Conservation (phyloP, 2,888 invertebrate species). For the Scotopteryx bipunctaria region DNA sequence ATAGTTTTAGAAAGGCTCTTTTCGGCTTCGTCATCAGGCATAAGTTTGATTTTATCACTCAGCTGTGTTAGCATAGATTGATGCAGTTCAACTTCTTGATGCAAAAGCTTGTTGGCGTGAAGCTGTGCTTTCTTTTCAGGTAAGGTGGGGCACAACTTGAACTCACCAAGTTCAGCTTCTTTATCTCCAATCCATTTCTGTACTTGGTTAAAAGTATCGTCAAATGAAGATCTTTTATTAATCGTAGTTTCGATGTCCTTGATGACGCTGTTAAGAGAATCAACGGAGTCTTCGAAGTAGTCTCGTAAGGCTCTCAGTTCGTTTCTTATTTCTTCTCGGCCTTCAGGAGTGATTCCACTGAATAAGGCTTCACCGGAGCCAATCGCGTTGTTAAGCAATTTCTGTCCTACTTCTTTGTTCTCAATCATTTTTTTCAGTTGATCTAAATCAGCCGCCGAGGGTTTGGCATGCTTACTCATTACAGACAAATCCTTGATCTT, state of each 20-base stretch:
- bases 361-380: constrained; percentile 95
- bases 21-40: constrained; percentile 91
- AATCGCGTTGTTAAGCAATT: constrained; percentile 89
- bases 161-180: constrained; percentile 87
- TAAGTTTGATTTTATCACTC: constrained; percentile 90
- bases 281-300: constrained; percentile 92
- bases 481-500: constrained; percentile 89
- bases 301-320: constrained; percentile 92
- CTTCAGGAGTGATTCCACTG: constrained; percentile 92
- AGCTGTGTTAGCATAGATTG: constrained; percentile 92
- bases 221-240: constrained; percentile 95
- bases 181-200: constrained; percentile 94
- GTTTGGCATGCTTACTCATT: constrained; percentile 89
- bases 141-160: constrained; percentile 89
- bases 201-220: constrained; percentile 95
- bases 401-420: constrained; percentile 91
- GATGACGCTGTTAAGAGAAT: constrained; percentile 91
- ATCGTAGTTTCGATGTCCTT: constrained; percentile 95
- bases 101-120: constrained; percentile 90
- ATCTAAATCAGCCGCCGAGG: constrained; percentile 89
- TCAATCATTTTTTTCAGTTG: constrained; percentile 89
- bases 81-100: constrained; percentile 94
- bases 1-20: constrained; percentile 89
- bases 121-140: constrained; percentile 95
- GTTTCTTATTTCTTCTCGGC: constrained; percentile 92